These are phyloP conservation scores for Aotus griseimembra DNA, from an alignment of 2,797 vertebrate species.

Conservation along the genomic window DNA sequence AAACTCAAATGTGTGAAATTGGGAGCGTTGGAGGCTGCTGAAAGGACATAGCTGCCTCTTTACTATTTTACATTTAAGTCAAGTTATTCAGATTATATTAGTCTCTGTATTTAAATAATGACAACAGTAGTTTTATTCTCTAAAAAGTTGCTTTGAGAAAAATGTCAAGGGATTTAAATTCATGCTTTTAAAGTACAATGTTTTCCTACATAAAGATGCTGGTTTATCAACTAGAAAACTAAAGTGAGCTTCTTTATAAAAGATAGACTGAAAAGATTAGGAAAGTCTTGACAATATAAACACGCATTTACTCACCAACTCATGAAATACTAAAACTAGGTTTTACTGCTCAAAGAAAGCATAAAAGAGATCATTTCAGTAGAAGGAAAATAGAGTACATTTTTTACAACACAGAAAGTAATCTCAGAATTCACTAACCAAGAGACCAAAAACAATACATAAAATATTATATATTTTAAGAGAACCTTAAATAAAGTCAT, in stretches of 20 bases:
- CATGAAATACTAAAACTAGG: slow-evolving; percentile 11
- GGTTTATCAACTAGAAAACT: slow-evolving; percentile 60
- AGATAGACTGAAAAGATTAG: slow-evolving; percentile 52
- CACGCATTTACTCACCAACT: slow-evolving; percentile 49
- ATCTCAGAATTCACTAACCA: slow-evolving; percentile 51
- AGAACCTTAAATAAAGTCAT: slow-evolving; percentile 42
- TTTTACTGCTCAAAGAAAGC: slow-evolving; percentile 38
- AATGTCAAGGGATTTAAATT: slow-evolving; percentile 62
- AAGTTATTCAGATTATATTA: not conserved
- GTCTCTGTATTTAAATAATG: not conserved
- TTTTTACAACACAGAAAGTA: not conserved
- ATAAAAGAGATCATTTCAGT: slow-evolving; percentile 6
- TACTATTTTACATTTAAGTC: not conserved
- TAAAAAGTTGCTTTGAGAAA: slow-evolving; percentile 44
- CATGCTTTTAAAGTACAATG: slow-evolving; percentile 44
- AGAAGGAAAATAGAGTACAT: slow-evolving; percentile 52
- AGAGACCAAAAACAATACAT: slow-evolving; percentile 18
- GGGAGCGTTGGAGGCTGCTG: not conserved
- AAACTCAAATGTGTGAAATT: not conserved
- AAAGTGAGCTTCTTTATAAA: slow-evolving; percentile 52
- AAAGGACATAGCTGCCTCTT: not conserved
- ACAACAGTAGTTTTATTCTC: not conserved
- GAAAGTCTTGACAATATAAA: slow-evolving; percentile 46
- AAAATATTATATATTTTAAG: not conserved
- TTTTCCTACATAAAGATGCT: slow-evolving; percentile 47